Conservation (phyloP, 2,888 invertebrate species). For the Meghimatium bilineatum region DNA sequence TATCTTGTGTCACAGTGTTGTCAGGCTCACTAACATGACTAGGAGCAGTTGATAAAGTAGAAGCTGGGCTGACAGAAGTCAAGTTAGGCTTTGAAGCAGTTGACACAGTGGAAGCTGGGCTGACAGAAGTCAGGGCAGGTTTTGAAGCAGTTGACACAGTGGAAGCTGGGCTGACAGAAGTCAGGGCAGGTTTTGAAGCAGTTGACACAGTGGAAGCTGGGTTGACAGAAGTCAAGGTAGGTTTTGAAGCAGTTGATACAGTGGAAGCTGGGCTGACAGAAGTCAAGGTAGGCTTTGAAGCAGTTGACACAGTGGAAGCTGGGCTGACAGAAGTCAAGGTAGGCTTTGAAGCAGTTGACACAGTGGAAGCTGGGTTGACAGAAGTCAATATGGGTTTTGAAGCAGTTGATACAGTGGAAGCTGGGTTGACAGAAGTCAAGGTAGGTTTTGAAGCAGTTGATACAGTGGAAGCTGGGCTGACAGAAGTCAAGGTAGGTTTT, state of each 20-base stretch:
- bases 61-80: background rate
- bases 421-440: background rate
- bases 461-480: background rate
- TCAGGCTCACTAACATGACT: background rate
- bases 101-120: background rate
- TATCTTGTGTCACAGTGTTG: background rate
- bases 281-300: background rate
- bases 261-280: background rate
- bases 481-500: background rate
- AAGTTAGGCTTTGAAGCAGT: too few species aligned
- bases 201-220: background rate
- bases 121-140: background rate
- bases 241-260: background rate
- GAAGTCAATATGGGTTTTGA: background rate
- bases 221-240: background rate
- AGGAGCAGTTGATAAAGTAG: background rate
- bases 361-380: background rate
- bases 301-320: background rate
- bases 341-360: background rate
- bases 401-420: background rate
- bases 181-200: background rate
- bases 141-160: background rate
- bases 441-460: background rate
- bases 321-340: background rate
- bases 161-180: background rate